phyloP scores from a whole-genome alignment of 1,140 invertebrate genomes.

The Chironomus striatipennis region DNA sequence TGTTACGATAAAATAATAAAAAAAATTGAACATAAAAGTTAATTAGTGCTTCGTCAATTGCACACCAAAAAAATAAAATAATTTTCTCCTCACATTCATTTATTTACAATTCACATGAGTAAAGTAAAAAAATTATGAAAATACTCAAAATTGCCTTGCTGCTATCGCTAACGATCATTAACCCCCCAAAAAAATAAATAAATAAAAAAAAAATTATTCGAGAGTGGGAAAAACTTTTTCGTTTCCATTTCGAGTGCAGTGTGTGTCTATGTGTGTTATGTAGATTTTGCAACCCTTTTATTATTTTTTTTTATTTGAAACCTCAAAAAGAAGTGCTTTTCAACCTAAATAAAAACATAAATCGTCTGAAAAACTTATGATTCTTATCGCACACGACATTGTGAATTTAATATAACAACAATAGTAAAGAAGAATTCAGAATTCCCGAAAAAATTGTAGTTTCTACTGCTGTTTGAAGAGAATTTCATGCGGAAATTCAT shows the following conservation, averaged over 20 bases:
- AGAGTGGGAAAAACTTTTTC: background rate
- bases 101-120: too few species aligned
- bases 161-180: constrained; percentile 7
- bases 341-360: background rate
- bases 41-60: background rate
- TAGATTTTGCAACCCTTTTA: background rate
- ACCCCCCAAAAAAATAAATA: background rate
- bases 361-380: constrained; percentile 18
- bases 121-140: too few species aligned
- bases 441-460: too few species aligned
- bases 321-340: too few species aligned
- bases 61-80: background rate
- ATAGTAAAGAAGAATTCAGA: too few species aligned
- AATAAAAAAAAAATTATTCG: background rate
- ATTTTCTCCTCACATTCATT: too few species aligned
- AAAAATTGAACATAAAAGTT: background rate
- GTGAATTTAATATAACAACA: too few species aligned
- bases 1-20: background rate
- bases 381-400: constrained; percentile 18
- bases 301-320: background rate
- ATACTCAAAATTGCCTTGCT: background rate
- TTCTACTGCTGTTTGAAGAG: background rate
- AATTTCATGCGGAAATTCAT: background rate
- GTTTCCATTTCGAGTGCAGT: background rate
- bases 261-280: background rate